Percentiles rank a stretch among this genome's conserved stretches.
These are phyloP conservation scores for Lasiurus borealis DNA, from an alignment of 2,113 vertebrate genomes.

Conservation along the genomic window DNA sequence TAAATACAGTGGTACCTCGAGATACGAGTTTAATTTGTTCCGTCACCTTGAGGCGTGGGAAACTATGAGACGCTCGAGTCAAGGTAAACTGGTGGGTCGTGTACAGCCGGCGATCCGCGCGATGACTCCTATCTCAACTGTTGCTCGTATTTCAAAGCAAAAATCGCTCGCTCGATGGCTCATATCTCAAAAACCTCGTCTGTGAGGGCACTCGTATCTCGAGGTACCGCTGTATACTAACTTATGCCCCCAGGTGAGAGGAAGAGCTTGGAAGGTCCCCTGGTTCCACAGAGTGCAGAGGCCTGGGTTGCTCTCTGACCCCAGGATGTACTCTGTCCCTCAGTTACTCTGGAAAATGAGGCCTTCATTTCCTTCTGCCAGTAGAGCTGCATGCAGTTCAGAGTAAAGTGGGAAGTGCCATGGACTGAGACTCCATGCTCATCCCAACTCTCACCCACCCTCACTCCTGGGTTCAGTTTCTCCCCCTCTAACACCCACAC, in stretches of 20 bases:
- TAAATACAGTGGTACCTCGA: too few relatives aligned
- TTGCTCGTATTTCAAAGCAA: too few relatives aligned
- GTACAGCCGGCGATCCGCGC: too few relatives aligned
- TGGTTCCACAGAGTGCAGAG: background rate
- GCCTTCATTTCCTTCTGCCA: background rate
- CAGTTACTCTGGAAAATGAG: slow-evolving; percentile 51
- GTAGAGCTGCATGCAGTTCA: background rate
- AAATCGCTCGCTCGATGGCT: too few relatives aligned
- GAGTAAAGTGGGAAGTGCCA: background rate
- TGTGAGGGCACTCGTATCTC: too few relatives aligned
- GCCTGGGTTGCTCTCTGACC: background rate
- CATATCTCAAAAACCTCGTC: too few relatives aligned
- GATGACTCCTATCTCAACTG: too few relatives aligned
- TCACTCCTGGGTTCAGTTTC: background rate
- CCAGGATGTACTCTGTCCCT: background rate
- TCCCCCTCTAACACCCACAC: background rate
- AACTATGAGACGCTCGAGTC: too few relatives aligned
- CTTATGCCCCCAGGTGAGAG: background rate
- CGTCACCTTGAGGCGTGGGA: too few relatives aligned
- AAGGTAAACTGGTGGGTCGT: too few relatives aligned
- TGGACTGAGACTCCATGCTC: background rate
- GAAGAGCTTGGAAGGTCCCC: background rate
- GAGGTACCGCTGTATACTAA: too few relatives aligned
- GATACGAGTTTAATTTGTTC: too few relatives aligned
- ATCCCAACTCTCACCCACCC: background rate